Conservation (phyloP, 2,888 invertebrate genomes). For the Cremastinae sp. region DNA sequence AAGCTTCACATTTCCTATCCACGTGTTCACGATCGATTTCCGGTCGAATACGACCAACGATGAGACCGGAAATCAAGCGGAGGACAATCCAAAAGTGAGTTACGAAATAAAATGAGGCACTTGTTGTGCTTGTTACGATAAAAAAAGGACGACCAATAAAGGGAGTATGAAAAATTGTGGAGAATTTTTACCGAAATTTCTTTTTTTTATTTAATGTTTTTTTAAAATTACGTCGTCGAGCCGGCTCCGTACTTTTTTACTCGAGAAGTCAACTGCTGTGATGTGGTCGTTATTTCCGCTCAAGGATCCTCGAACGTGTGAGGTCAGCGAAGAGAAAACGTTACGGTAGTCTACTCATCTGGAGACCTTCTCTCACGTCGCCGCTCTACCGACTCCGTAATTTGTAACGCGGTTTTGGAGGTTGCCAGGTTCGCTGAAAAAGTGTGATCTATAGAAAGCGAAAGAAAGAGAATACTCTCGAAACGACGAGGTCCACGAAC, state of each 20-base stretch:
- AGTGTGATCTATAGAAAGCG: conserved; percentile 10
- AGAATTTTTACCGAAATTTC: neutral
- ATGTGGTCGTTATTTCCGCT: conserved; percentile 54
- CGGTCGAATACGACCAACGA: conserved; percentile 13
- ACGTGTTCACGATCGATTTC: conserved; percentile 36
- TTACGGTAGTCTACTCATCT: conserved; percentile 41
- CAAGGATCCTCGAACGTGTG: conserved; percentile 51
- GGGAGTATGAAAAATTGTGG: neutral
- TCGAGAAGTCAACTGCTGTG: conserved; percentile 48
- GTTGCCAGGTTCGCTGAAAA: conserved; percentile 63
- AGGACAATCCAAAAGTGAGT: neutral
- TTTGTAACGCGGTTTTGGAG: conserved; percentile 70
- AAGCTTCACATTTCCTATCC: neutral
- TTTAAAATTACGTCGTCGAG: conserved; percentile 18
- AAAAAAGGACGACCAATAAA: neutral
- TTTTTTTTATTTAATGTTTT: neutral
- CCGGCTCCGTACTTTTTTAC: conserved; percentile 11
- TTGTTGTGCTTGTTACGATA: neutral
- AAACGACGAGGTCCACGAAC: conserved; percentile 27
- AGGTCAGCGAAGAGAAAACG: conserved; percentile 49
- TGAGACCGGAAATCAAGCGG: conserved; percentile 30
- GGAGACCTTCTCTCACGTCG: conserved; percentile 62
- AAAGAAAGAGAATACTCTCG: conserved; percentile 16
- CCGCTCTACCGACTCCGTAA: conserved; percentile 62
- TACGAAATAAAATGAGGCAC: neutral